phyloP scores from a whole-genome alignment of 23 tunicate genomes.

The Halocynthia roretzi region DNA sequence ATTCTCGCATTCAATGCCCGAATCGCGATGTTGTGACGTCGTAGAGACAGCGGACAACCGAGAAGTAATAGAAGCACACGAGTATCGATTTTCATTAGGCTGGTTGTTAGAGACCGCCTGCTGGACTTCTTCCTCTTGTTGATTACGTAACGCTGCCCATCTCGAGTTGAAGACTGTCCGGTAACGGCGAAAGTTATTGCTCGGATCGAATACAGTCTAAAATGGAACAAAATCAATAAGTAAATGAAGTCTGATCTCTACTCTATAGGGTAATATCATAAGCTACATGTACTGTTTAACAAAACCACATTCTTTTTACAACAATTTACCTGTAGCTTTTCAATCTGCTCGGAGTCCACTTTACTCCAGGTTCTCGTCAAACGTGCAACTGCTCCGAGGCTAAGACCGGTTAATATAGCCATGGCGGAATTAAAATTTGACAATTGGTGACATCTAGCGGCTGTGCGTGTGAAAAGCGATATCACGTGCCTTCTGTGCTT shows the following conservation, averaged over 20 bases:
- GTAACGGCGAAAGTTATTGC: slow-evolving; percentile 76
- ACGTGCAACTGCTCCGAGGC: slow-evolving; percentile 81
- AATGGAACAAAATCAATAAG: not conserved
- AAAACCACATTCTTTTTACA: too few species aligned
- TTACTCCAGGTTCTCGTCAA: slow-evolving; percentile 82
- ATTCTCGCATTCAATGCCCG: slow-evolving; percentile 87
- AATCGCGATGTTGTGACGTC: slow-evolving; percentile 84
- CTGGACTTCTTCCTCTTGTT: slow-evolving; percentile 7
- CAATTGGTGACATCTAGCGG: slow-evolving; percentile 67
- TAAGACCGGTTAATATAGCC: slow-evolving; percentile 87
- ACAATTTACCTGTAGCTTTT: slow-evolving; percentile 54
- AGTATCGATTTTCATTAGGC: slow-evolving; percentile 39
- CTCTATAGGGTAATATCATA: not conserved
- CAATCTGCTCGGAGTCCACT: slow-evolving; percentile 49
- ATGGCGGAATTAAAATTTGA: slow-evolving; percentile 92
- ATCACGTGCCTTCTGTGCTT: slow-evolving; percentile 81
- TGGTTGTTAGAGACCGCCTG: slow-evolving; percentile 3
- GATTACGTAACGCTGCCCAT: slow-evolving; percentile 25
- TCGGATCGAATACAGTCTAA: slow-evolving; percentile 78
- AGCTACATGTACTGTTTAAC: too few species aligned
- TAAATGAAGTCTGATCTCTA: not conserved
- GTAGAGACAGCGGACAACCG: slow-evolving; percentile 39
- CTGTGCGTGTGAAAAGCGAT: slow-evolving; percentile 76
- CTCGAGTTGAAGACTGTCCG: slow-evolving; percentile 47
- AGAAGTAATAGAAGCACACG: slow-evolving; percentile 46